Evolutionary conservation across 2,113 vertebrate species (phyloP), one percentile per base, ranked within the genome.

Genomic region (Siniperca chuatsi): DNA sequence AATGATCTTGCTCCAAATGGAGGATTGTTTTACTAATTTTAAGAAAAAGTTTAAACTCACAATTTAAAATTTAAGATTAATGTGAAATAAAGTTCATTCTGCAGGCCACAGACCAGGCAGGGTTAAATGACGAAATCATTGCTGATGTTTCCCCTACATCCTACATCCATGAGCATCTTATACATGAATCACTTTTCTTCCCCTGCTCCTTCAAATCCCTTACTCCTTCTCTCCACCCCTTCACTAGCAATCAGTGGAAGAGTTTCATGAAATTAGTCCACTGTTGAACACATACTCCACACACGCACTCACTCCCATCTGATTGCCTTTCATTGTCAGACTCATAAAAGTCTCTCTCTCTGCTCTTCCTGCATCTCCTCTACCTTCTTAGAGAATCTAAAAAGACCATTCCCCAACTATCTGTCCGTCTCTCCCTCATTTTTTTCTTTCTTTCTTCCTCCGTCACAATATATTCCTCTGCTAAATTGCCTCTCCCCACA

Each of bases 261-360:
- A 75, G 72, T 57, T 91, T 91, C 70, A 82, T 90, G 90, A 93
- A 92, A 84, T 29, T 52, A 91, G 84, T 83, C 81, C n/a, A 85
- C 79, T 50, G 88, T 85, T 89, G 61, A 92, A 87, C 90, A 87
- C 87, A 72, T 81, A 61, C 81, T 84, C 71, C 7, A 46, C 91
- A 90, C 77, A 88, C 2, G 29, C 29, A 29, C 29, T 91, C 75
- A 58, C 87, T 89, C 52, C 71, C 64, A 80, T 92, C 84, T 79
- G 87, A 89, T 90, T 89, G 81, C 85, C 76, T 90, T 89, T 86
- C 84, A 89, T 91, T 88, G 85, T 90, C 87, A 70, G 57, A 82
- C 86, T 76, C 82, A 88, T 92, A 90, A 93, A 90, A 89, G 78
- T 86, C 75, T 81, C 65, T 73, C 74, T 68, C 66, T 74, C 75